A percentile compares a stretch with the other conserved stretches of the same genome.
phyloP scores from a whole-genome alignment of 1,140 invertebrate genomes.

The Drosophila jambulina region DNA sequence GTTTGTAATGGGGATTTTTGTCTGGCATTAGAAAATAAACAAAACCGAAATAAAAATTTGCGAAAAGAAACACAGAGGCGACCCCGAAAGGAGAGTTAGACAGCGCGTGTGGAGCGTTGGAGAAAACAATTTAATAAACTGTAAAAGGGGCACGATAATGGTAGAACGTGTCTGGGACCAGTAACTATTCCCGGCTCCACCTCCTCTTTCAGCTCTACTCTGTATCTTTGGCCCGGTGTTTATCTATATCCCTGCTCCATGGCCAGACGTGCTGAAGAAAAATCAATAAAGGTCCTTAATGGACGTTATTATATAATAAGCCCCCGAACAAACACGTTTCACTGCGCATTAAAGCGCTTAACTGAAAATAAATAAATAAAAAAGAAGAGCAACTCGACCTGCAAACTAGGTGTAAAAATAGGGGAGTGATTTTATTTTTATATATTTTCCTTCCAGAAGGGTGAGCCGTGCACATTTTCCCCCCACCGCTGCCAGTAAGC shows the following conservation, averaged over 20 bases:
- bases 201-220: slow-evolving; percentile 14
- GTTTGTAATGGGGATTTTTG: slow-evolving; percentile 68
- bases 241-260: slow-evolving; percentile 12
- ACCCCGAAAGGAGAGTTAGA: slow-evolving; percentile 13
- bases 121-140: slow-evolving; percentile 81
- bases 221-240: slow-evolving; percentile 9
- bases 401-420: slow-evolving; percentile 53
- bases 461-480: background rate
- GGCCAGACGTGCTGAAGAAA: slow-evolving; percentile 70
- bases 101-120: slow-evolving; percentile 9
- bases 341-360: slow-evolving; percentile 69
- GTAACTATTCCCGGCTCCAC: slow-evolving; percentile 44
- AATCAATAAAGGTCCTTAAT: slow-evolving; percentile 81
- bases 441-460: background rate
- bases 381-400: slow-evolving; percentile 13
- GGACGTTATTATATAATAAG: slow-evolving; percentile 83
- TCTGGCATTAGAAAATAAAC: slow-evolving; percentile 60
- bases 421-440: slow-evolving; percentile 26
- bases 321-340: slow-evolving; percentile 70
- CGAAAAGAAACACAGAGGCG: slow-evolving; percentile 28
- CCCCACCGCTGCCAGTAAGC: background rate
- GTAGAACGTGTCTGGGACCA: slow-evolving; percentile 67
- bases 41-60: slow-evolving; percentile 56
- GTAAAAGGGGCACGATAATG: slow-evolving; percentile 80
- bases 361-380: slow-evolving; percentile 61